Percentiles rank a stretch among this genome's conserved stretches.
phyloP scores from a whole-genome alignment of 2,113 vertebrate species.

The Halichoeres trimaculatus region DNA sequence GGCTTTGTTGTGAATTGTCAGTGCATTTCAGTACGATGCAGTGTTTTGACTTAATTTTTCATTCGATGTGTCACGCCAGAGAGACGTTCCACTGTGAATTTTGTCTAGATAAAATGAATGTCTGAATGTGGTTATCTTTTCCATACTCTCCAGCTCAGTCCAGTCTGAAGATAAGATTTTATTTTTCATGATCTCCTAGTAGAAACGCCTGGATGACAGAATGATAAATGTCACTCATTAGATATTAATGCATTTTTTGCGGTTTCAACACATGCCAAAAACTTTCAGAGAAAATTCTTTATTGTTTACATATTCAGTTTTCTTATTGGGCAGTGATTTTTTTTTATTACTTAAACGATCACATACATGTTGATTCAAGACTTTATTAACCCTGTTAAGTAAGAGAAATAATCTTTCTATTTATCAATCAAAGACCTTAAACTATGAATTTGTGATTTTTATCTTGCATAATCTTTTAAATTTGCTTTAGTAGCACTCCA shows the following conservation, averaged over 20 bases:
- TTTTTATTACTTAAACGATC: not conserved
- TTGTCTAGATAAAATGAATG: constrained; percentile 16
- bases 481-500: not conserved
- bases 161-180: not conserved
- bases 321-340: not conserved
- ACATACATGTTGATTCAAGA: not conserved
- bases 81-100: constrained; percentile 60
- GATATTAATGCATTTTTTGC: not conserved
- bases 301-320: not conserved
- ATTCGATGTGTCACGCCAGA: constrained; percentile 18
- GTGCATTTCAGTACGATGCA: not conserved
- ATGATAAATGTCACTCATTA: not conserved
- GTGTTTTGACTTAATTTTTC: not conserved
- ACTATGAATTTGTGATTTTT: not conserved
- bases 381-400: too few species aligned
- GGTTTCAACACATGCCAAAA: not conserved
- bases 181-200: constrained; percentile 1
- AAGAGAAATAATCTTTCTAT: not conserved
- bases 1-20: not conserved
- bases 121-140: constrained; percentile 3
- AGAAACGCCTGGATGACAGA: not conserved
- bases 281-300: not conserved
- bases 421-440: not conserved
- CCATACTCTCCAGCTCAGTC: constrained; percentile 8
- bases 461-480: not conserved